phyloP scores from a whole-genome alignment of 2,888 invertebrate genomes.

The Acrobasis repandana region DNA sequence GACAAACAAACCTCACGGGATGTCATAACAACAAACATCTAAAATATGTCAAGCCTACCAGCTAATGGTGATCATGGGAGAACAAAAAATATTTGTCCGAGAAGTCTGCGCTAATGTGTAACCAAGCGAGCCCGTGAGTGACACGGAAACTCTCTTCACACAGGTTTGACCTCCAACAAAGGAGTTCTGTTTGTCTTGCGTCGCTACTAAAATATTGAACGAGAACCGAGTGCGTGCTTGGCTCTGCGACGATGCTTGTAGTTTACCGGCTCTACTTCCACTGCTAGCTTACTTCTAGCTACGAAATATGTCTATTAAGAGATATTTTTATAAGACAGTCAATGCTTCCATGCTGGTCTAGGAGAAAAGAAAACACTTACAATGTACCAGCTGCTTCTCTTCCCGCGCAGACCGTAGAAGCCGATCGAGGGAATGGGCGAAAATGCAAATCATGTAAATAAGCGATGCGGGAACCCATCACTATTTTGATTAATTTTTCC shows the following conservation, averaged over 20 bases:
- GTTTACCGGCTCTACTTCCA: slow-evolving; percentile 40
- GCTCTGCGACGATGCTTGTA: slow-evolving; percentile 57
- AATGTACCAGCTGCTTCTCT: no score
- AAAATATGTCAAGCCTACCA: slow-evolving; percentile 58
- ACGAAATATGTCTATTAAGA: no score
- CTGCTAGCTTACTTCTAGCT: slow-evolving; percentile 35
- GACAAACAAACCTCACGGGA: slow-evolving; percentile 41
- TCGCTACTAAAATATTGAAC: slow-evolving; percentile 82
- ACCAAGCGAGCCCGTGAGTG: slow-evolving; percentile 68
- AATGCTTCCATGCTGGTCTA: no score
- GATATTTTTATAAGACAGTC: no score
- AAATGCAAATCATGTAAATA: no score
- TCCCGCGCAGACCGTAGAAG: no score
- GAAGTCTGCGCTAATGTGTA: slow-evolving; percentile 72
- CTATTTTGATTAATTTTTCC: no score
- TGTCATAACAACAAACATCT: slow-evolving; percentile 57
- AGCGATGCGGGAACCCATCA: no score
- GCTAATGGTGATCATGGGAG: slow-evolving; percentile 72
- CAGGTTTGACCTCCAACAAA: slow-evolving; percentile 80
- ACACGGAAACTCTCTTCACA: slow-evolving; percentile 81
- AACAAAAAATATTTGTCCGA: slow-evolving; percentile 76
- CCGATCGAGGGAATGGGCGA: no score
- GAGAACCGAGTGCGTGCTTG: slow-evolving; percentile 68
- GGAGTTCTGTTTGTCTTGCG: slow-evolving; percentile 75
- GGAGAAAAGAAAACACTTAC: no score